Base-by-base conservation (phyloP, 2,113 vertebrate species). In the Lagopus muta region DNA sequence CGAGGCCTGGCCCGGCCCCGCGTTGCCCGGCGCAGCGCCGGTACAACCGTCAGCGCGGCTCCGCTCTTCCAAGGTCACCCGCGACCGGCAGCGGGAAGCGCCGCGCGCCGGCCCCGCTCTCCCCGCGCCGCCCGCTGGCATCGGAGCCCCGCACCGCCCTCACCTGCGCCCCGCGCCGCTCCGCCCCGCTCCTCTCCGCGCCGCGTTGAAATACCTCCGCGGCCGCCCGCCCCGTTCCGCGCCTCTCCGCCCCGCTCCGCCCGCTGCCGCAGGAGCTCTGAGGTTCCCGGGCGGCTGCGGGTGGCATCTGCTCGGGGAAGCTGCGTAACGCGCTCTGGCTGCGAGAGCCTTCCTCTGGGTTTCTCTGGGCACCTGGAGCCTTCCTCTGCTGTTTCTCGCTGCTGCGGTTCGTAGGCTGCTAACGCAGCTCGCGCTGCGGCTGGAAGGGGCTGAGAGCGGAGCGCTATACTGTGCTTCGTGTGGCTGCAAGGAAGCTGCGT, bases 51-150 rank as follows among this genome's bases (percentile, higher is more conserved):
- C 66, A 42, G 45, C n/a, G 30, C 28, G 22, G 50, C 73, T 81
- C 57, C 62, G 2, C 75, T 52, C 64, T 11, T 10, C 82, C 95
- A 93, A 94, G 94, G 92, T 89, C 90, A 87, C 78, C 69, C 36
- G 58, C 10, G 52, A 21, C 66, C 47, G 42, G 30, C 28, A 28
- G 36, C 54, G 40, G 54, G 16, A 11, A 54, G 52, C 27, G 50
- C 50, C 13, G 50, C 50, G 50, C 13, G 50, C 50, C 25, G 50
- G 25, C 48, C 8, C 34, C 48, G 54, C 27, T 55, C 54, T 36
- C 19, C 5, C 34, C 69, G 6, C 62, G 12, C 14, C 40, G 4
- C 32, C 40, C 30, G 25, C 10, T n/a, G 34, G 11, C 40, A 24
- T 19, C 10, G 38, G 28, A 7, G 13, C n/a, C 25, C 45, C 18